Evolutionary conservation across 2,113 vertebrate species (phyloP).

Genomic region (Heliornis fulica): DNA sequence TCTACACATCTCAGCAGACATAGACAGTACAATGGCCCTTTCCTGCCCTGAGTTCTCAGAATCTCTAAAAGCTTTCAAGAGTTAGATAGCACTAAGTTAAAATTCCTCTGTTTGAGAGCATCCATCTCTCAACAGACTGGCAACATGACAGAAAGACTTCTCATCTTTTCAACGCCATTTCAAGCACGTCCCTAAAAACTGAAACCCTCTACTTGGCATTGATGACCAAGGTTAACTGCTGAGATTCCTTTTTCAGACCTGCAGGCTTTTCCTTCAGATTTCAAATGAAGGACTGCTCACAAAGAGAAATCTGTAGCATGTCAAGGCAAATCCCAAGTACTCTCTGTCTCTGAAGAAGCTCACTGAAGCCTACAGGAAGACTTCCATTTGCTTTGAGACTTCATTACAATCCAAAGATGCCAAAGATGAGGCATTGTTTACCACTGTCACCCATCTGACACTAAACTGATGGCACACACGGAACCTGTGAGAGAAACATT

Average conservation of each 20-base stretch:
- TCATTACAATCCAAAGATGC: not conserved
- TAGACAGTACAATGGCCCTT: not conserved
- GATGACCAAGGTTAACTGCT: not conserved
- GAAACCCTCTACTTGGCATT: not conserved
- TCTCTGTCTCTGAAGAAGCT: not conserved
- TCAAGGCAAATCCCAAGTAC: not conserved
- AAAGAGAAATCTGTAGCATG: not conserved
- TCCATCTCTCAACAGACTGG: not conserved
- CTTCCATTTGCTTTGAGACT: not conserved
- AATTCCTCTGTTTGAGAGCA: not conserved
- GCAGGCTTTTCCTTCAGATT: not conserved
- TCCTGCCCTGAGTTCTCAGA: not conserved
- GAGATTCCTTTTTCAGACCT: not conserved
- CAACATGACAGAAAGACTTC: not conserved
- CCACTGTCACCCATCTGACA: not conserved
- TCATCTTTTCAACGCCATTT: not conserved
- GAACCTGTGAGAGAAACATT: not conserved
- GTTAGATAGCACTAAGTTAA: not conserved
- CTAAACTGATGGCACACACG: not conserved
- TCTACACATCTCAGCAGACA: not conserved
- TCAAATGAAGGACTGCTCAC: not conserved
- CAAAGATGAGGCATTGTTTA: not conserved
- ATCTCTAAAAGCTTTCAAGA: not conserved
- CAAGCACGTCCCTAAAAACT: not conserved
- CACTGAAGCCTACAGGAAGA: not conserved